Conservation (phyloP, 2,797 vertebrate species). For the Gambelia wislizenii region DNA sequence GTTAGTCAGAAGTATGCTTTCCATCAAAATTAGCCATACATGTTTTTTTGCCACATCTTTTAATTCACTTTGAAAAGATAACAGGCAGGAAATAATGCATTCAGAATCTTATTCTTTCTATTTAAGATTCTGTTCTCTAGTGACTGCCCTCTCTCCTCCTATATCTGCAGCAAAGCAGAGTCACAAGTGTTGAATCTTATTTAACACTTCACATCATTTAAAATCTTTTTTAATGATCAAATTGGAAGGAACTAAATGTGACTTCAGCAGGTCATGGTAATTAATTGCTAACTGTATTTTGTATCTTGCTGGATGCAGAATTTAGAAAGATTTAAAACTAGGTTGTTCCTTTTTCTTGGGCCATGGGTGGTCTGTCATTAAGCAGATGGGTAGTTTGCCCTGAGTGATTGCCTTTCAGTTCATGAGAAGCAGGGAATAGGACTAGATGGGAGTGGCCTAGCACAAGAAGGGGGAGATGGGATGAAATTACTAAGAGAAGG, state of each 20-base stretch:
- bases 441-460: not conserved
- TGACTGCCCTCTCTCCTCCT: slow-evolving; percentile 22
- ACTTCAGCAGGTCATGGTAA: not conserved
- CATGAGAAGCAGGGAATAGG: too few species aligned
- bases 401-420: not conserved
- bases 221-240: slow-evolving; percentile 22
- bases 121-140: slow-evolving; percentile 24
- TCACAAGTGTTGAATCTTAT: slow-evolving; percentile 16
- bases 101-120: slow-evolving; percentile 41
- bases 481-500: too few species aligned
- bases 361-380: not conserved
- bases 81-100: slow-evolving; percentile 54
- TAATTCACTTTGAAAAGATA: slow-evolving; percentile 67
- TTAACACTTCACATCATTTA: slow-evolving; percentile 4
- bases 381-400: not conserved
- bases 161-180: slow-evolving; percentile 28
- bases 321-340: not conserved
- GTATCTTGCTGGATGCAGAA: not conserved
- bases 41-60: slow-evolving; percentile 59
- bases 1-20: slow-evolving; percentile 58
- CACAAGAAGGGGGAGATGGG: not conserved
- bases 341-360: not conserved
- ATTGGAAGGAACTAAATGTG: not conserved
- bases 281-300: not conserved
- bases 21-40: slow-evolving; percentile 65